Base-by-base conservation (phyloP, 2,888 invertebrate genomes). In the Drosophila colorata region DNA sequence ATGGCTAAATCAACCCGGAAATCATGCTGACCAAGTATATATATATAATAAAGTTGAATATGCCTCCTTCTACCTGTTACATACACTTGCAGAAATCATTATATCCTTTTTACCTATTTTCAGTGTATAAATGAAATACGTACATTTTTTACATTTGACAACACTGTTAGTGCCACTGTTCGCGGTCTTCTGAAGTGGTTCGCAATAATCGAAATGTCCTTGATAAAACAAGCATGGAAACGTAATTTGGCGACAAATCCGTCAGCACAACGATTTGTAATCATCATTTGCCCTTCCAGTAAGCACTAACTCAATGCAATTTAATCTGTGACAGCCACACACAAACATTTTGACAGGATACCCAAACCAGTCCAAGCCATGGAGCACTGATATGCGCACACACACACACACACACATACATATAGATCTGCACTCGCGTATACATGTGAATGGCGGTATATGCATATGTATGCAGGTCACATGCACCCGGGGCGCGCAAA, bases 251-350 rank as follows among this genome's bases (percentile, higher is more conserved):
- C 43, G 38, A 52, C 65, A 70, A 65, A 64, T 61, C 49, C 46
- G 52, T 56, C 73, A 43, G 43, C 47, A 56, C 46, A 44, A 69
- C 56, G 65, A 85, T 81, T 87, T 78, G 68, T 56, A 70, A 85
- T 75, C 79, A 81, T 78, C 81, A 75, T 85, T 67, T 73, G 73
- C 48, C 44, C 67, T 38, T 53, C 20, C 46, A 46, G 41, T 52
- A 35, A 61, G 46, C 49, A 60, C 44, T 48, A 46, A 63, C 47
- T 61, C 58, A 72, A 74, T 65, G 69, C 61, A 77, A 82, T 87
- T 64, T 69, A 77, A 82, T 79, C 69, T 71, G 48, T 77, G 84
- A 74, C 76, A 68, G 63, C 37, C 65, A 33, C 67, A 73, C 57
- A 72, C 60, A 69, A 73, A 51, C 57, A 73, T 69, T 87, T 79